Base-by-base conservation (phyloP, 1,140 invertebrate genomes). In the Pogonomyrmex californicus region DNA sequence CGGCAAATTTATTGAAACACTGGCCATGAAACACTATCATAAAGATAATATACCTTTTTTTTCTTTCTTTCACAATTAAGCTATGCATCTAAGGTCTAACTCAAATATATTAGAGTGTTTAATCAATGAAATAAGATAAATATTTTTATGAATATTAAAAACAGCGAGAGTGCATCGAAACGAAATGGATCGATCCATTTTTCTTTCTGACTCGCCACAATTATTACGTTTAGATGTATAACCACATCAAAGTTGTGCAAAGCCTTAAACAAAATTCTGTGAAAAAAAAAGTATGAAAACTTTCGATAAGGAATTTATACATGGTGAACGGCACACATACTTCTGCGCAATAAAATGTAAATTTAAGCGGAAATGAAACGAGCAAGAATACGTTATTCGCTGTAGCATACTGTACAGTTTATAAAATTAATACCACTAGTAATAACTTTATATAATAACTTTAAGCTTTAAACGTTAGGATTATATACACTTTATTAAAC, bases 331-430 rank as follows among this genome's bases (percentile, higher is more conserved):
- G 54, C 44, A 70, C 23, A 23, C 23, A 23, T 23, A 23, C 14
- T 83, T 44, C n/a, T 56, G 23, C 78, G 30, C 30, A 44, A 23
- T 60, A 76, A 73, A 68, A 51, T 78, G 58, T 85, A 85, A 88
- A 23, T 23, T 58, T 85, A 58, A 54, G 38, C 44, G 36, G 30
- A 56, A 70, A 62, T 17, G 49, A 65, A 65, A 63, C 62, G 41
- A 73, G 41, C 10, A 83, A 54, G 36, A 75, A 71, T 7, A 65
- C 58, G 62, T 78, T 6, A 66, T 56, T 70, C 36, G 49, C 49
- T 81, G 49, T 81, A 81, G 62, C 36, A 81, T 77, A 89, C 30
- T 90, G 54, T 89, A 86, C 87, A 81, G 68, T 81, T 79, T 89
- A 77, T 51, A 41, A 70, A 60, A 89, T 63, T 81, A 76, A 47